phyloP scores from a whole-genome alignment of 2,888 invertebrate species.

The Allacma fusca region DNA sequence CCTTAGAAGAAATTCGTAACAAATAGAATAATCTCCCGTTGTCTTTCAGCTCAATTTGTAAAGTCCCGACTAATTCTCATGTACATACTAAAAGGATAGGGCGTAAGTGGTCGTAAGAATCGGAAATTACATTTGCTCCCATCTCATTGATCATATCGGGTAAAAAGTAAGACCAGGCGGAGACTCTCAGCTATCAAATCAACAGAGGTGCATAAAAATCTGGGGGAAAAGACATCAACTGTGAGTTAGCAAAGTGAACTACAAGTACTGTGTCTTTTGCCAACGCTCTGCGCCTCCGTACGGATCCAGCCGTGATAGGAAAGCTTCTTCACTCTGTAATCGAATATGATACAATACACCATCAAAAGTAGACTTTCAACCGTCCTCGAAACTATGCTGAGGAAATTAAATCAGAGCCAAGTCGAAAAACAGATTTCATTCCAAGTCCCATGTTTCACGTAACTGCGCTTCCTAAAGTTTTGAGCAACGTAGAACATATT shows the following conservation, averaged over 20 bases:
- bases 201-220: not conserved
- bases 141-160: not conserved
- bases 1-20: not conserved
- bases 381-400: not conserved
- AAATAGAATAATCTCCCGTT: not conserved
- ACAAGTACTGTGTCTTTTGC: not conserved
- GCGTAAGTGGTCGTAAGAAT: not conserved
- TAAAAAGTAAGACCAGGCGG: not conserved
- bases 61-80: not conserved
- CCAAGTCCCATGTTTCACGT: not conserved
- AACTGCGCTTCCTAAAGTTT: not conserved
- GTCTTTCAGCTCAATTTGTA: not conserved
- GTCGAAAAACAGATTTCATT: not conserved
- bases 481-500: too few relatives aligned
- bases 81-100: not conserved
- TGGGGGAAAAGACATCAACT: not conserved
- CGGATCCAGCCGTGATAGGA: not conserved
- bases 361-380: not conserved
- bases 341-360: not conserved
- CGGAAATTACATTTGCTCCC: not conserved
- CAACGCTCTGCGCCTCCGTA: too few relatives aligned
- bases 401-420: slow-evolving; percentile 11
- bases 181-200: slow-evolving; percentile 4
- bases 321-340: not conserved
- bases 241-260: not conserved